phyloP scores from a whole-genome alignment of 2,888 invertebrate species.

The Pollenia amentaria region DNA sequence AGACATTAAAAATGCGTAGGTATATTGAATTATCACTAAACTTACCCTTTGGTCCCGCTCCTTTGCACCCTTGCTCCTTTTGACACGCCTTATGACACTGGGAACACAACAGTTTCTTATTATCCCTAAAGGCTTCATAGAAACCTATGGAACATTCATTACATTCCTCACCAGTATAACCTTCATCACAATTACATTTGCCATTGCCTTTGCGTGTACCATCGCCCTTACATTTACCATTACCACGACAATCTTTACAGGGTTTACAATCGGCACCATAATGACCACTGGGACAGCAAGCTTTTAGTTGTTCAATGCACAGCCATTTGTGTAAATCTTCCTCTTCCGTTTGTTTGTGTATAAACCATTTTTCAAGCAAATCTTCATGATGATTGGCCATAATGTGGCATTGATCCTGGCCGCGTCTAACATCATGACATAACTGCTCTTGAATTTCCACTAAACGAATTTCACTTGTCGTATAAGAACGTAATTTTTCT shows the following conservation, averaged over 20 bases:
- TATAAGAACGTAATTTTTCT: conserved; percentile 92
- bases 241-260: conserved; percentile 95
- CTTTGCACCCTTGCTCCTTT: conserved; percentile 89
- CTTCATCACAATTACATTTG: conserved; percentile 93
- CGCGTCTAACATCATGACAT: conserved; percentile 90
- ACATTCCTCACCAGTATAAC: conserved; percentile 92
- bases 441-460: conserved; percentile 95
- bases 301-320: conserved; percentile 90
- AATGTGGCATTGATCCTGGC: conserved; percentile 92
- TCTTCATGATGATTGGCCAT: conserved; percentile 93
- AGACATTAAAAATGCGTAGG: neutral
- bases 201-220: conserved; percentile 98
- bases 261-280: conserved; percentile 92
- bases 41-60: conserved; percentile 88
- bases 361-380: conserved; percentile 95
- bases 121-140: conserved; percentile 91
- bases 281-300: conserved; percentile 94
- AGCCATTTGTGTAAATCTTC: conserved; percentile 89
- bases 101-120: conserved; percentile 90
- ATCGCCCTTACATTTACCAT: conserved; percentile 89
- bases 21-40: neutral
- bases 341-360: conserved; percentile 86
- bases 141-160: conserved; percentile 90
- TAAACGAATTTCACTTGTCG: conserved; percentile 94
- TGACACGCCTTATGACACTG: conserved; percentile 92